phyloP scores from a whole-genome alignment of 2,888 invertebrate genomes.

The Eulithis testata region DNA sequence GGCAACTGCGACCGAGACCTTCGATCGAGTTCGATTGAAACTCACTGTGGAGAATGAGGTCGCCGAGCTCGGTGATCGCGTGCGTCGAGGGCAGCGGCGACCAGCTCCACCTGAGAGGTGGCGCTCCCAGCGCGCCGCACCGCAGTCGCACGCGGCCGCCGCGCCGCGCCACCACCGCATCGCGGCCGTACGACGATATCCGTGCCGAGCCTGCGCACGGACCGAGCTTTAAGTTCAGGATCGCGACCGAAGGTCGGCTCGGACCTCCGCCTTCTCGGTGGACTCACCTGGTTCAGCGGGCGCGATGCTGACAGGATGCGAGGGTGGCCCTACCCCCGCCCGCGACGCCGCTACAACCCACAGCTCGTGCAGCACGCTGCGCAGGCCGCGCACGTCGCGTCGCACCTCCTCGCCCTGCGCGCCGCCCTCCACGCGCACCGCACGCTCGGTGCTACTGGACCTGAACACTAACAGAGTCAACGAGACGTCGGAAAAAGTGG shows the following conservation, averaged over 20 bases:
- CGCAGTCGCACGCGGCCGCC: slow-evolving; percentile 87
- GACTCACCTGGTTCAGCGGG: slow-evolving; percentile 69
- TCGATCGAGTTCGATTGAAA: slow-evolving; percentile 3
- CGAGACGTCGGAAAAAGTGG: too few species aligned
- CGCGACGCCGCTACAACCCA: slow-evolving; percentile 89
- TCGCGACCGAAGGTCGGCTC: background rate
- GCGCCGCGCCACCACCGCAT: slow-evolving; percentile 84
- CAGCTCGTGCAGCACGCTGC: slow-evolving; percentile 91
- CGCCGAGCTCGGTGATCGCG: slow-evolving; percentile 84
- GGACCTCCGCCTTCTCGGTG: too few species aligned
- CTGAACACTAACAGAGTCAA: background rate
- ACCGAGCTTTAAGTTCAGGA: background rate
- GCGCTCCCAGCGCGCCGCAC: slow-evolving; percentile 87
- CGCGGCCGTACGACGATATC: slow-evolving; percentile 90
- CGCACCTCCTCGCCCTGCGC: slow-evolving; percentile 66
- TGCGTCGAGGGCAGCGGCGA: slow-evolving; percentile 78
- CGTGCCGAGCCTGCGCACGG: slow-evolving; percentile 87
- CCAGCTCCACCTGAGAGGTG: slow-evolving; percentile 87
- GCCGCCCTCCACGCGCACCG: slow-evolving; percentile 61
- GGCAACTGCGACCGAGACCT: background rate
- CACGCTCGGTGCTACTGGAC: slow-evolving; percentile 62
- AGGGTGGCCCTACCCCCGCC: slow-evolving; percentile 85
- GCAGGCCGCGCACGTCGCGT: slow-evolving; percentile 87
- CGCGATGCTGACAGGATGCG: slow-evolving; percentile 84
- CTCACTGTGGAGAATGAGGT: slow-evolving; percentile 88